phyloP scores from a whole-genome alignment of 2,797 vertebrate species.

The Bradypus variegatus region DNA sequence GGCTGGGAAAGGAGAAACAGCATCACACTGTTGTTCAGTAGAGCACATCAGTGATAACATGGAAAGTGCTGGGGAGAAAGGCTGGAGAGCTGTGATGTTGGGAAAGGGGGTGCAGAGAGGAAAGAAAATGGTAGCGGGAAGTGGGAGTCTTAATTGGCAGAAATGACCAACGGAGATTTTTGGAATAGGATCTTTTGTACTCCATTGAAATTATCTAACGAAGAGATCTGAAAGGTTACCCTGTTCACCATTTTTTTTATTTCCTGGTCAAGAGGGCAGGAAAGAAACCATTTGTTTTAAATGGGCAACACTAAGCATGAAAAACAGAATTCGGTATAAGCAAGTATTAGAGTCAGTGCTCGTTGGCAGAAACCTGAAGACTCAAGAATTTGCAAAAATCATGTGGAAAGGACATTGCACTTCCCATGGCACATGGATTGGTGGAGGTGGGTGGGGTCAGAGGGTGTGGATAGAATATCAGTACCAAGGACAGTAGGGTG shows the following conservation, averaged over 20 bases:
- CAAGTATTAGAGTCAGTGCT: not conserved
- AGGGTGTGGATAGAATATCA: not conserved
- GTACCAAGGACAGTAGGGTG: not conserved
- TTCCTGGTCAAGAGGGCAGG: not conserved
- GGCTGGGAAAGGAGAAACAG: not conserved
- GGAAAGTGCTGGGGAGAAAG: too few species aligned
- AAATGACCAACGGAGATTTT: not conserved
- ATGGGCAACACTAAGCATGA: not conserved
- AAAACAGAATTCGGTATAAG: not conserved
- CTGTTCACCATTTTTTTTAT: not conserved
- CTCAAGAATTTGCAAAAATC: not conserved
- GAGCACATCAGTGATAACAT: not conserved
- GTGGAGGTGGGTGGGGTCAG: not conserved
- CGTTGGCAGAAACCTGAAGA: not conserved
- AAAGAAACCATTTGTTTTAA: not conserved
- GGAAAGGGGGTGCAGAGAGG: not conserved
- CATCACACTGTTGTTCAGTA: not conserved
- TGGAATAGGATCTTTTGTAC: not conserved
- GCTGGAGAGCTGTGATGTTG: not conserved
- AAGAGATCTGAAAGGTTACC: not conserved
- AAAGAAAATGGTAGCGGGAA: not conserved
- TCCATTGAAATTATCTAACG: not conserved
- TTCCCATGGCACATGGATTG: rapidly evolving
- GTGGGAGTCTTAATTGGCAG: not conserved
- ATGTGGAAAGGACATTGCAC: not conserved